Base-by-base conservation (phyloP, 2,888 invertebrate genomes). In the Plebejus anna region DNA sequence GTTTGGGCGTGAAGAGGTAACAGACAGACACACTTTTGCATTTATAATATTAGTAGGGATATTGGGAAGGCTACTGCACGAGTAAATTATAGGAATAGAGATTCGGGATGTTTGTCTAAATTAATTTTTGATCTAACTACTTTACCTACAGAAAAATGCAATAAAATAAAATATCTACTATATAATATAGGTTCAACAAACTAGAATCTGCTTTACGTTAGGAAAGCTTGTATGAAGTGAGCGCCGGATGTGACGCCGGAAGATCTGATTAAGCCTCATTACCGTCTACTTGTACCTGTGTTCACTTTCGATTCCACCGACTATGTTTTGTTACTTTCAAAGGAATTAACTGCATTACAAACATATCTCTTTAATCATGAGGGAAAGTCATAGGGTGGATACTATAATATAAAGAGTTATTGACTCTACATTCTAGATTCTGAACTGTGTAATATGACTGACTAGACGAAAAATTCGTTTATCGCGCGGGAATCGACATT, bases 201-300 rank as follows among this genome's bases (percentile, higher is more conserved):
- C 55, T 55, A 55, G 4, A 55, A 16, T 16, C 13, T 7, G 16
- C 6, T 59, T 7, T 28, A 6, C 11, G 47, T 55, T 55, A 51
- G 55, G 51, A 73, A 32, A 73, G 51, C 13, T 13, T 22, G 47
- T 72, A 84, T 82, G 81, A 80, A 81, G 81, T 28, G 16, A 55
- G 55, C 42, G 55, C 85, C 86, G 85, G 85, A 86, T 82, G 81
- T 81, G 79, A 78, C 82, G 83, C 85, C 89, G 89, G 89, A 90
- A 90, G 87, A 89, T 87, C 85, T 86, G 85, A 89, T 89, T 89
- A 89, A 89, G 84, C 88, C 86, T 88, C 86, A 85, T 89, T 90
- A 87, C 83, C 82, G 22, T 22, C 22, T 22, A 80, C 81, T 81
- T 59, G 76, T 36, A 57, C 71, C 71, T 86, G 83, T 82, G 87